Evolutionary conservation across 2,113 vertebrate species (phyloP).

Genomic region (Channa argus): DNA sequence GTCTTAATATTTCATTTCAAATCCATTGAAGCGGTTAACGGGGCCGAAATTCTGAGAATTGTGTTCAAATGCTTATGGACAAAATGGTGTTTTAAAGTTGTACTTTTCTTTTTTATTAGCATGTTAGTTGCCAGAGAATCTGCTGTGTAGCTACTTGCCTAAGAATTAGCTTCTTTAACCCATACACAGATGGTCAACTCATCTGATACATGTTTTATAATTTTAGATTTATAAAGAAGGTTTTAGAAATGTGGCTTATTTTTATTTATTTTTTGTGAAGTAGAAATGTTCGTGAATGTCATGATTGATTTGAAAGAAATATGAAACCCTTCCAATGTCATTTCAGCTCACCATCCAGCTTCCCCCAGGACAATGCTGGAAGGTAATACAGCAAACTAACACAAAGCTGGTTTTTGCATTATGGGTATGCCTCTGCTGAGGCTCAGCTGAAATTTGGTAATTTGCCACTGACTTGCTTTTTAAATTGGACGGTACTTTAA

Average conservation of each 20-base stretch:
- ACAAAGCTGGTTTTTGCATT: constrained; percentile 67
- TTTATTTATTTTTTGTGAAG: constrained; percentile 14
- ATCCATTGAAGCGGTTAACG: no score
- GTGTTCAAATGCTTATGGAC: no score
- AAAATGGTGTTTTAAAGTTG: no score
- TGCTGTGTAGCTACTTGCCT: no score
- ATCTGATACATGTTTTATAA: neutral
- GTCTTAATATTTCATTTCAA: no score
- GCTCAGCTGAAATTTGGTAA: constrained; percentile 54
- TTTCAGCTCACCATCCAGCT: constrained; percentile 82
- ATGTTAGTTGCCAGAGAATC: neutral
- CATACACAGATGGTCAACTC: neutral
- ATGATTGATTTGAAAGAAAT: constrained; percentile 71
- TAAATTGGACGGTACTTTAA: no score
- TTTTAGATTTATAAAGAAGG: neutral
- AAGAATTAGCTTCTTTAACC: neutral
- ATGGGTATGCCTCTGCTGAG: constrained; percentile 4
- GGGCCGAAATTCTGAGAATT: no score
- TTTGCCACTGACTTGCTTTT: neutral
- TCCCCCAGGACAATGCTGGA: constrained; percentile 80
- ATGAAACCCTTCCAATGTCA: constrained; percentile 79
- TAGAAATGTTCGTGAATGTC: constrained; percentile 57
- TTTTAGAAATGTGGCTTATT: neutral
- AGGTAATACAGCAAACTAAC: constrained; percentile 81
- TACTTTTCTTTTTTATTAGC: no score